Evolutionary conservation across 2,888 invertebrate species (phyloP).

Genomic region (Iselma pallidipennis): DNA sequence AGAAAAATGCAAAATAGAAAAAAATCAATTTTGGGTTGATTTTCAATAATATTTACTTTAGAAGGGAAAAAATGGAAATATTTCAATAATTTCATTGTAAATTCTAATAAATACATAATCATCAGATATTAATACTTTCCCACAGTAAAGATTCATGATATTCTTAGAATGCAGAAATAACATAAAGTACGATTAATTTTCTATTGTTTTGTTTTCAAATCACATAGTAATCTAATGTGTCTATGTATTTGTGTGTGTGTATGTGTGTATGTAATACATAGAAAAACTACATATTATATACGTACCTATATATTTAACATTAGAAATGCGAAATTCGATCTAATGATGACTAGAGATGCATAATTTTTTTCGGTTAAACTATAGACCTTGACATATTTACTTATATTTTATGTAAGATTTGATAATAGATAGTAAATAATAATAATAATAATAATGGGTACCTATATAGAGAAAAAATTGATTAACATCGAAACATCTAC

Average conservation of each 20-base stretch:
- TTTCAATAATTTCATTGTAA: no score
- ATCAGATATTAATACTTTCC: no score
- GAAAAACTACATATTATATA: background rate
- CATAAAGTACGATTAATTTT: background rate
- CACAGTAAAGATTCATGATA: background rate
- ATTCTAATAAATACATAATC: no score
- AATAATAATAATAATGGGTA: no score
- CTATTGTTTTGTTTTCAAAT: background rate
- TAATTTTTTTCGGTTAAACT: background rate
- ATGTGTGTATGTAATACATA: no score
- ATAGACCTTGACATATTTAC: constrained; percentile 5
- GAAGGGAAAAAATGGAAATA: no score
- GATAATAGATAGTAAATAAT: background rate
- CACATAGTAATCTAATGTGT: no score
- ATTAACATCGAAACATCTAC: constrained; percentile 23
- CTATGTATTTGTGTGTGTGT: background rate
- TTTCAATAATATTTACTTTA: no score
- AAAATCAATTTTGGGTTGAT: no score
- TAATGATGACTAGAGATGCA: background rate
- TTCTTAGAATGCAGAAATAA: background rate
- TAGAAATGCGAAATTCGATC: background rate
- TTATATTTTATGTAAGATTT: background rate
- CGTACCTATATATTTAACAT: background rate
- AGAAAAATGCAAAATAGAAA: no score
- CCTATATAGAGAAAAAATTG: no score